Evolutionary conservation across 2,797 vertebrate species (phyloP).

Genomic region (Pangasius djambal): DNA sequence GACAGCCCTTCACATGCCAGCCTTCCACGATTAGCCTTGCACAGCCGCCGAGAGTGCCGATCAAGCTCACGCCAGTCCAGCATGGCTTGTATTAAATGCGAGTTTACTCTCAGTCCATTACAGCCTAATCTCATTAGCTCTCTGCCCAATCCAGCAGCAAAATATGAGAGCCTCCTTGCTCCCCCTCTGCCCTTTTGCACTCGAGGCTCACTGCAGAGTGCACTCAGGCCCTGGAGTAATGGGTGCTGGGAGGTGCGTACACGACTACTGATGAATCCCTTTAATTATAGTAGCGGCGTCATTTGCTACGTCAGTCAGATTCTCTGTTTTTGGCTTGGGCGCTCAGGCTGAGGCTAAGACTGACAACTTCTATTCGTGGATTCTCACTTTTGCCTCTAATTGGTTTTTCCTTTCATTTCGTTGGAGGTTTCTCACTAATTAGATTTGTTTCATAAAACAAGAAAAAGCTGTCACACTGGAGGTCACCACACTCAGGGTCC

Average conservation of each 20-base stretch:
- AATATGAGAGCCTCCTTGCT: conserved; percentile 30
- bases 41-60: neutral
- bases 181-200: conserved; percentile 32
- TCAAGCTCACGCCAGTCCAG: conserved; percentile 9
- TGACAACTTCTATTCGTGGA: conserved; percentile 48
- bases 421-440: conserved; percentile 60
- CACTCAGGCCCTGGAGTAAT: conserved; percentile 38
- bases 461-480: conserved; percentile 52
- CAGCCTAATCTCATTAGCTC: conserved; percentile 55
- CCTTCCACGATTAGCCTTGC: conserved; percentile 8
- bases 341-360: neutral
- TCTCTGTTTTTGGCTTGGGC: conserved; percentile 28
- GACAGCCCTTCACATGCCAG: neutral
- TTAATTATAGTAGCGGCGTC: conserved; percentile 54
- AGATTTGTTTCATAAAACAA: conserved; percentile 61
- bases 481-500: conserved; percentile 55
- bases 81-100: conserved; percentile 50
- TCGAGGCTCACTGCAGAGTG: conserved; percentile 18
- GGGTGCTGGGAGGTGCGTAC: conserved; percentile 39
- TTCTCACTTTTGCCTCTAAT: conserved; percentile 44
- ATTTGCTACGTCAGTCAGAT: conserved; percentile 47
- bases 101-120: conserved; percentile 59
- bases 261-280: conserved; percentile 55
- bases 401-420: conserved; percentile 47
- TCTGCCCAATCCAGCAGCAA: conserved; percentile 33